Conservation (phyloP, 2,113 vertebrate species). For the Callaeas wilsoni region DNA sequence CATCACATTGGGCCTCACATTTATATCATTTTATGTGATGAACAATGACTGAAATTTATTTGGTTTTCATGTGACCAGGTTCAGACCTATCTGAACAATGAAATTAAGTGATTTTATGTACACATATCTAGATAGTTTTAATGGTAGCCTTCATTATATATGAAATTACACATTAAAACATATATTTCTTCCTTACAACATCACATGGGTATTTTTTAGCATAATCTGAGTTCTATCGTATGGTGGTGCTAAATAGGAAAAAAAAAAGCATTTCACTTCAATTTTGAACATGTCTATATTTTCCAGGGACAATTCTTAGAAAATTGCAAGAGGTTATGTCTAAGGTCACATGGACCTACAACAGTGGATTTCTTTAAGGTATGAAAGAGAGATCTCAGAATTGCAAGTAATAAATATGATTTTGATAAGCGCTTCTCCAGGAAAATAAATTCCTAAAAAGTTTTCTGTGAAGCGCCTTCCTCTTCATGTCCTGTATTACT, state of each 20-base stretch:
- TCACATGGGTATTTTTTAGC: background rate
- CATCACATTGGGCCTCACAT: background rate
- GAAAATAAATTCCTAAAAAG: slow-evolving; percentile 59
- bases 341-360: slow-evolving; percentile 16
- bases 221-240: background rate
- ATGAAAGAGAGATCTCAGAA: slow-evolving; percentile 32
- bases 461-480: slow-evolving; percentile 46
- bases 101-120: background rate
- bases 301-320: slow-evolving; percentile 27
- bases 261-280: slow-evolving; percentile 19
- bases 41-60: background rate
- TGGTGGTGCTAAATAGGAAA: background rate
- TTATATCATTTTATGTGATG: background rate
- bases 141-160: background rate
- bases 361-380: slow-evolving; percentile 1
- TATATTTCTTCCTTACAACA: background rate
- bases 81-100: background rate
- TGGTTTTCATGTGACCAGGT: background rate
- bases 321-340: slow-evolving; percentile 48
- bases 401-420: slow-evolving; percentile 33
- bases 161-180: background rate
- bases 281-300: slow-evolving; percentile 14
- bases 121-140: background rate
- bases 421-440: slow-evolving; percentile 26
- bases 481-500: slow-evolving; percentile 52